Conservation (phyloP, 2,113 vertebrate species). For the Nycticebus coucang region DNA sequence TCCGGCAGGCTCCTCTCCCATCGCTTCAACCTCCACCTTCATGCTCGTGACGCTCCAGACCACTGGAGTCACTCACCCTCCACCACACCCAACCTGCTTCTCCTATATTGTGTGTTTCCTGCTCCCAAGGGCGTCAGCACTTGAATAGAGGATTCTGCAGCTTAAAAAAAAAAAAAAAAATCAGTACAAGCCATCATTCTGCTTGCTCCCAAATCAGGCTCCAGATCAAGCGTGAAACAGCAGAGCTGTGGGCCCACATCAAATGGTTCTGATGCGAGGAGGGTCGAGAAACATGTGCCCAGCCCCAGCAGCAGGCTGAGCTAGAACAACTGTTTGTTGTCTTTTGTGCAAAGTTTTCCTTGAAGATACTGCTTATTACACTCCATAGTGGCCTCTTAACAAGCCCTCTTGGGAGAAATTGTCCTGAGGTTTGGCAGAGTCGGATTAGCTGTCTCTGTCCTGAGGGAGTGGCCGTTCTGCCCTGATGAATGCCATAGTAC, state of each 20-base stretch:
- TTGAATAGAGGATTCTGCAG: neutral
- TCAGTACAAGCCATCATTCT: neutral
- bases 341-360: neutral
- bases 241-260: neutral
- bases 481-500: neutral
- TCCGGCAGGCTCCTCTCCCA: accelerated
- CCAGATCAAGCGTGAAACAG: neutral
- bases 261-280: neutral
- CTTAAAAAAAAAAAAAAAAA: neutral
- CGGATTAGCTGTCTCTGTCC: neutral
- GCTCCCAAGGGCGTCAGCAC: neutral
- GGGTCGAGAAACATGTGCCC: neutral
- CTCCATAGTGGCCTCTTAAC: neutral
- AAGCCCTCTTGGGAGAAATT: neutral
- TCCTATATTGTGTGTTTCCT: neutral
- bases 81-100: neutral
- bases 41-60: neutral
- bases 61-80: accelerated
- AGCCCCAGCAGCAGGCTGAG: neutral
- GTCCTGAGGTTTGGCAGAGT: neutral
- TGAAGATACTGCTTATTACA: neutral
- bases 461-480: neutral
- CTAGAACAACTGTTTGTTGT: neutral
- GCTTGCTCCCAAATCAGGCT: neutral
- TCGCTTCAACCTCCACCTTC: neutral